A percentile compares a stretch with the other conserved stretches of the same genome.
These are phyloP conservation scores for Pardalotus punctatus DNA, from an alignment of 2,113 vertebrate species.

Conservation along the genomic window DNA sequence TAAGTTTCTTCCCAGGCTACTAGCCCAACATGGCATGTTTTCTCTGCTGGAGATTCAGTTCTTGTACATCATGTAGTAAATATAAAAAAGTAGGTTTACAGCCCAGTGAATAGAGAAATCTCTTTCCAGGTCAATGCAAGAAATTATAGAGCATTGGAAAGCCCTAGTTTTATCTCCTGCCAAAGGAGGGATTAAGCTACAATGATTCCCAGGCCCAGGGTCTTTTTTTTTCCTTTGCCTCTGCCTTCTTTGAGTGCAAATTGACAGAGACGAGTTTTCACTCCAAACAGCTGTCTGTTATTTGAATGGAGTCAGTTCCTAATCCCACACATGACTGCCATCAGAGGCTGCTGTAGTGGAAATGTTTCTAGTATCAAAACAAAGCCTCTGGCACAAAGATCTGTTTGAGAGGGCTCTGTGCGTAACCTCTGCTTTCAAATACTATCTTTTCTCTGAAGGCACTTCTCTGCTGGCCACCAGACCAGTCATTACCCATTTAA, in stretches of 20 bases:
- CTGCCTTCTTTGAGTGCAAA: constrained; percentile 65
- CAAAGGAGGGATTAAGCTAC: constrained; percentile 70
- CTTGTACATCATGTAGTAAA: constrained; percentile 63
- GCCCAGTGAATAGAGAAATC: constrained; percentile 62
- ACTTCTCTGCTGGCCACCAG: constrained; percentile 39
- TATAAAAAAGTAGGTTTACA: constrained; percentile 64
- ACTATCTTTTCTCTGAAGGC: constrained; percentile 38
- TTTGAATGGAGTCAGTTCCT: constrained; percentile 71
- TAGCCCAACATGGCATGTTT: constrained; percentile 46
- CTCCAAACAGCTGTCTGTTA: constrained; percentile 73
- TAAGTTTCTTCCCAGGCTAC: constrained; percentile 55
- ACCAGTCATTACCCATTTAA: constrained; percentile 57
- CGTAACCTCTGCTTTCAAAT: constrained; percentile 55
- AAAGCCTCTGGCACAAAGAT: constrained; percentile 68
- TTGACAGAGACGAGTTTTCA: constrained; percentile 64
- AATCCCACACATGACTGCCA: constrained; percentile 66
- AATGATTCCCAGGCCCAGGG: constrained; percentile 68
- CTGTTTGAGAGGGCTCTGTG: constrained; percentile 42
- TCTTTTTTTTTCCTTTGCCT: constrained; percentile 35
- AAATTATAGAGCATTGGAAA: constrained; percentile 68
- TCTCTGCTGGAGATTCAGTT: constrained; percentile 62
- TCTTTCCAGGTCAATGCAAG: constrained; percentile 70
- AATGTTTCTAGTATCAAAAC: constrained; percentile 69
- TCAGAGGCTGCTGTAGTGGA: constrained; percentile 66
- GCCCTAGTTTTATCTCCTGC: constrained; percentile 70